A percentile compares a stretch with the other conserved stretches of the same genome.
Evolutionary conservation across 2,113 vertebrate genomes (phyloP).

Genomic region (Azemiops feae): DNA sequence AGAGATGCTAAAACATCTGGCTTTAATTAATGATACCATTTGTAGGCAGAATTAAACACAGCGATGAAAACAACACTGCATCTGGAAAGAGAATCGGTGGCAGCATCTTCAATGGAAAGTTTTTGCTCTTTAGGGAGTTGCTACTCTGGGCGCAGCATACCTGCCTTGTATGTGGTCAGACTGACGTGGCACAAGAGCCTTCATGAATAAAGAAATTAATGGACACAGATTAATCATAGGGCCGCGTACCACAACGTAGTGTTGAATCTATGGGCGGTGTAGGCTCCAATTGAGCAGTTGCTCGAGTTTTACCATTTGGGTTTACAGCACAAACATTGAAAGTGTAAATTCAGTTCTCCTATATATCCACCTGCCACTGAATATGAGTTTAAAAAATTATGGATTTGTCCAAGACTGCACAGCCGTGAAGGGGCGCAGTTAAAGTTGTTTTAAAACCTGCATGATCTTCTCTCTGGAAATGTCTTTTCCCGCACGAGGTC

Average conservation of each 20-base stretch:
- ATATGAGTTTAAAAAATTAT: background rate
- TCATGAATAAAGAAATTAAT: background rate
- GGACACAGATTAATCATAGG: background rate
- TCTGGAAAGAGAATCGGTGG: background rate
- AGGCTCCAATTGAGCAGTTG: background rate
- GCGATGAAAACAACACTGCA: background rate
- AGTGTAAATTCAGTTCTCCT: background rate
- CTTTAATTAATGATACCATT: background rate
- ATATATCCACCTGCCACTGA: background rate
- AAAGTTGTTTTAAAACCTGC: background rate
- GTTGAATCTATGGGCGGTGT: background rate
- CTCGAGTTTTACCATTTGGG: background rate
- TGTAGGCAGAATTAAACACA: background rate
- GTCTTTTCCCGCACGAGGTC: background rate
- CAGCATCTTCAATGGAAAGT: background rate
- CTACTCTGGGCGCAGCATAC: background rate
- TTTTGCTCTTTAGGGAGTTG: background rate
- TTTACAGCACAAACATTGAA: background rate
- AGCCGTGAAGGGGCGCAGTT: background rate
- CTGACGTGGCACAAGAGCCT: background rate
- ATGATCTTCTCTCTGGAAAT: background rate
- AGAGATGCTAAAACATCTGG: background rate
- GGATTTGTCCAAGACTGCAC: background rate
- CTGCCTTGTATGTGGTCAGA: background rate
- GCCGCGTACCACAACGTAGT: background rate